Evolutionary conservation across 2,113 vertebrate species (phyloP), one percentile per base, ranked within the genome.

Genomic region (Strix aluco): DNA sequence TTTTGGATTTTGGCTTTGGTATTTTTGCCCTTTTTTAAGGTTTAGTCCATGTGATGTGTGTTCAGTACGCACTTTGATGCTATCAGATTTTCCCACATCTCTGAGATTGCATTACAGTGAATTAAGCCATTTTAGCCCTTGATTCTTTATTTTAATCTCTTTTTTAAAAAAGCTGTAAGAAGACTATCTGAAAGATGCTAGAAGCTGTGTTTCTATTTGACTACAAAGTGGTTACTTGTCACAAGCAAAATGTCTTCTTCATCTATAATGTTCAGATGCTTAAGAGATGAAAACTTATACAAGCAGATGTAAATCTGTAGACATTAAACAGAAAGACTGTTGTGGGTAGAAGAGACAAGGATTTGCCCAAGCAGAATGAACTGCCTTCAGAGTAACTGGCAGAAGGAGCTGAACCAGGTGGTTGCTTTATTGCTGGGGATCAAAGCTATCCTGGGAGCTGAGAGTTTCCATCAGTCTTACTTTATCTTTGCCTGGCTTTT

Each of bases 261-360:
- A 81, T 92, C 85, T 88, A 9, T 65, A 82, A 49, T 65, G 40
- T 91, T 96, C 91, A 96, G 88, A 90, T 88, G 87, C 36, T 81
- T 87, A 89, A 90, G 86, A 94, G 92, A 95, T 91, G 73, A 92
- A 92, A 93, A 79, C 62, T 73, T 79, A 67, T 12, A 85, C 75
- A 80, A 4, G 34, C 44, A 87, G 75, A 89, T 81, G 19, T 89
- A 89, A 89, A 91, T 95, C 90, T 82, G 16, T 52, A 81, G 94
- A 59, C 66, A 86, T 95, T 94, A 84, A 96, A 94, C 62, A 74
- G 77, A 95, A 96, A 95, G 63, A 58, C 30, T 36, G 3, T 77
- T 93, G 66, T 67, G 62, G 14, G 63, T 81, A 80, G 78, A 67
- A 77, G 66, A 81, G 36, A 23, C 40, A 27, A 72, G 47, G 72